phyloP scores from a whole-genome alignment of 2,888 invertebrate genomes.

The Diabrotica balteata region DNA sequence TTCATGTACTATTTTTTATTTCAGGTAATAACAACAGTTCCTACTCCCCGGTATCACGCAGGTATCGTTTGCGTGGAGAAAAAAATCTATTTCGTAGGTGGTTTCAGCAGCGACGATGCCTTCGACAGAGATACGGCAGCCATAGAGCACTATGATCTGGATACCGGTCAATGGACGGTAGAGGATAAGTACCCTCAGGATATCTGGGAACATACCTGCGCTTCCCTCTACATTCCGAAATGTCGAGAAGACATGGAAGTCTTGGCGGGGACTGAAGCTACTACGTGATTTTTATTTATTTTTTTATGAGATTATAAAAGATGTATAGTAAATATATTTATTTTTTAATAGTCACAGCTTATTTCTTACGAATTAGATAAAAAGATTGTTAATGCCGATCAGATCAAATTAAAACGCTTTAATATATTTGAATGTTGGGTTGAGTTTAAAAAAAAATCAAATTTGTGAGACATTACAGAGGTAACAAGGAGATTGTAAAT shows the following conservation, averaged over 20 bases:
- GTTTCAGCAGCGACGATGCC: slow-evolving; percentile 71
- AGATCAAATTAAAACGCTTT: too few species aligned
- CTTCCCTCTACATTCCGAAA: slow-evolving; percentile 71
- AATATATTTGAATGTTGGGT: too few species aligned
- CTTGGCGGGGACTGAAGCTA: slow-evolving; percentile 40
- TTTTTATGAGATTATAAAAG: neutral
- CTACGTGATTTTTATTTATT: slow-evolving; percentile 19
- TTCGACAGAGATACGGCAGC: slow-evolving; percentile 72
- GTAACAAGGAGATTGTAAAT: too few species aligned
- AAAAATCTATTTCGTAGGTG: slow-evolving; percentile 74
- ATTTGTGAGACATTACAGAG: too few species aligned
- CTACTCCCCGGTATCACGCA: slow-evolving; percentile 73
- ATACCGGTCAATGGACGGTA: slow-evolving; percentile 67
- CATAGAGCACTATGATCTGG: slow-evolving; percentile 72
- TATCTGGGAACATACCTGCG: slow-evolving; percentile 76
- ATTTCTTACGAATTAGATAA: neutral
- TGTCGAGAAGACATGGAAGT: slow-evolving; percentile 52
- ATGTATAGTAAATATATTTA: slow-evolving; percentile 11
- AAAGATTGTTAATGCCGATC: too few species aligned
- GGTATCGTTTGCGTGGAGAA: slow-evolving; percentile 69
- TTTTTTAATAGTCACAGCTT: slow-evolving; percentile 7
- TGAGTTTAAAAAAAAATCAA: too few species aligned
- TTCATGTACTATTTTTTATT: slow-evolving; percentile 20
- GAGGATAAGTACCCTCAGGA: slow-evolving; percentile 71
- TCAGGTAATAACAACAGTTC: slow-evolving; percentile 66